Percentiles rank a stretch among this genome's conserved stretches.
phyloP scores from a whole-genome alignment of 2,113 vertebrate genomes.

The Pelecanus crispus region DNA sequence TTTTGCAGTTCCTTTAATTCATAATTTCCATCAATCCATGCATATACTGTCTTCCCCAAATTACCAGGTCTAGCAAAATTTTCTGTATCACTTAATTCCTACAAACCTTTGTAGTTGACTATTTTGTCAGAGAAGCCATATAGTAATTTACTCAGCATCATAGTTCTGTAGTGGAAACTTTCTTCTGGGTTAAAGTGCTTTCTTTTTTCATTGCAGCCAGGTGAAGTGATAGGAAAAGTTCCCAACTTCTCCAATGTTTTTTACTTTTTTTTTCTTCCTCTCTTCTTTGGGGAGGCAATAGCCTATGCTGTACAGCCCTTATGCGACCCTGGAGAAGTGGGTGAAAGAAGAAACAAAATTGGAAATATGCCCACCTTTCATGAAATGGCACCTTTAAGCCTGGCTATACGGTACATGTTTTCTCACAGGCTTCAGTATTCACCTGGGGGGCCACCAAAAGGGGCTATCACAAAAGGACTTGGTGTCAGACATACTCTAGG shows the following conservation, averaged over 20 bases:
- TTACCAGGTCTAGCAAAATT: background rate
- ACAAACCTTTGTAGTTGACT: background rate
- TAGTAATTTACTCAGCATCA: background rate
- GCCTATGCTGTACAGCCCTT: background rate
- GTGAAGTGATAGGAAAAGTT: background rate
- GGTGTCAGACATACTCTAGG: background rate
- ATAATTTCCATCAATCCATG: background rate
- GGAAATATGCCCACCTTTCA: background rate
- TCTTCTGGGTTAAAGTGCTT: background rate
- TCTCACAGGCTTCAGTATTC: background rate
- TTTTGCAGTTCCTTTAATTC: background rate
- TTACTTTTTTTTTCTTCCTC: fast-evolving
- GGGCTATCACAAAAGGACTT: background rate
- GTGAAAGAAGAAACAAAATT: background rate
- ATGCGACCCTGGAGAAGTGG: background rate
- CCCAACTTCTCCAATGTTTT: too few species aligned
- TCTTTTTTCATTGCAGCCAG: background rate
- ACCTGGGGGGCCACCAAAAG: background rate
- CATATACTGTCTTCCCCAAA: background rate
- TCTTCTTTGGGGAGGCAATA: background rate
- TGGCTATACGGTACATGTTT: fast-evolving
- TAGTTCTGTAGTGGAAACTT: background rate
- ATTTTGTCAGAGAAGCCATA: background rate
- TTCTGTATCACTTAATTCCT: background rate
- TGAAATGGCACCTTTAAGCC: background rate